phyloP scores from a whole-genome alignment of 2,888 invertebrate species.

The Aproaerema taeniolella region DNA sequence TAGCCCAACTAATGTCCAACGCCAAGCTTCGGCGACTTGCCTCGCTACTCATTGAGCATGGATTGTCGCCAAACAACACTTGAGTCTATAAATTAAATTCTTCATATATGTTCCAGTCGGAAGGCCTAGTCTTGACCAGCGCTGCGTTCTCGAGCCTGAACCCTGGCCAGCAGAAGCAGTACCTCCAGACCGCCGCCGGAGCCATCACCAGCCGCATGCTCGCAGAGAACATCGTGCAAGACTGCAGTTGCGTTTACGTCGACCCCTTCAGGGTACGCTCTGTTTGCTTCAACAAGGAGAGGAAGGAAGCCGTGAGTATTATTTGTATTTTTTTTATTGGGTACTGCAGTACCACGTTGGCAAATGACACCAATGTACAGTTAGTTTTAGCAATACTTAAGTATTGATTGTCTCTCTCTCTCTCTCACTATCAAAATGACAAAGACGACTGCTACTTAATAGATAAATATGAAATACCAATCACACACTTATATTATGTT shows the following conservation, averaged over 20 bases:
- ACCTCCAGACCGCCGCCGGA: slow-evolving; percentile 69
- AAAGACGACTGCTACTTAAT: too few relatives aligned
- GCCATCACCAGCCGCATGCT: slow-evolving; percentile 59
- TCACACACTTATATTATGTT: too few relatives aligned
- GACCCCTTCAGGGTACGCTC: slow-evolving; percentile 51
- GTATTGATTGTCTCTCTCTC: too few relatives aligned
- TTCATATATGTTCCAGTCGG: slow-evolving; percentile 75
- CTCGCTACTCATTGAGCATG: too few relatives aligned
- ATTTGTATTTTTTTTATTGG: background rate
- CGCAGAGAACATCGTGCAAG: slow-evolving; percentile 47
- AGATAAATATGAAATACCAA: too few relatives aligned
- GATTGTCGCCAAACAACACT: too few relatives aligned
- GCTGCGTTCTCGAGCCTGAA: slow-evolving; percentile 76
- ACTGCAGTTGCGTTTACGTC: slow-evolving; percentile 57
- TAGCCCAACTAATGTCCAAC: too few relatives aligned
- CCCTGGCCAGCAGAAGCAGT: slow-evolving; percentile 78
- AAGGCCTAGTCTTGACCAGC: slow-evolving; percentile 81
- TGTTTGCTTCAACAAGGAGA: slow-evolving; percentile 47
- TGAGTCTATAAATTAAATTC: too few relatives aligned
- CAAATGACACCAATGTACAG: too few relatives aligned
- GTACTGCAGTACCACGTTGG: background rate
- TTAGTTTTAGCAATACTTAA: too few relatives aligned
- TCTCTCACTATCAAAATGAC: too few relatives aligned
- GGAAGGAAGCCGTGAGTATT: slow-evolving; percentile 51
- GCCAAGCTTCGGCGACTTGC: too few relatives aligned